Percentiles rank a stretch among this genome's conserved stretches.
Conservation (phyloP, 2,888 invertebrate genomes). For the Agrochola litura region DNA sequence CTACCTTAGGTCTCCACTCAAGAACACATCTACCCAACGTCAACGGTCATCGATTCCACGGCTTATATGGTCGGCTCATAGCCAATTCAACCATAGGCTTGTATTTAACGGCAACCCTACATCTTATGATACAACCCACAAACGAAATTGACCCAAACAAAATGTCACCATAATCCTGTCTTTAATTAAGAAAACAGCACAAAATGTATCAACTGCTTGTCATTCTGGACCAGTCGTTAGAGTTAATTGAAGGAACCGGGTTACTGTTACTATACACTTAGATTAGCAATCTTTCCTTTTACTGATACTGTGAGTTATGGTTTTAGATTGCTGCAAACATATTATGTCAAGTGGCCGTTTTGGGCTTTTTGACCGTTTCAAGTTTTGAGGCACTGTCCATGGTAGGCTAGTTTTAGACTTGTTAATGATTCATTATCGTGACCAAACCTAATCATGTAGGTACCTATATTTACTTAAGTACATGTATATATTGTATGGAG, state of each 20-base stretch:
- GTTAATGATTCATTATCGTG: neutral
- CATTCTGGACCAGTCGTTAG: slow-evolving; percentile 42
- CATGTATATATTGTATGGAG: no score
- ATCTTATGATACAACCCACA: neutral
- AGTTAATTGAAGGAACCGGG: slow-evolving; percentile 50
- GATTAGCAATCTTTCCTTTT: slow-evolving; percentile 38
- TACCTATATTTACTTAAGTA: no score
- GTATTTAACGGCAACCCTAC: neutral
- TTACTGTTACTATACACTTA: slow-evolving; percentile 9
- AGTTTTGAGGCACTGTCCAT: no score
- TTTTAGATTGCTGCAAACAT: neutral
- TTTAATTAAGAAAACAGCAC: slow-evolving; percentile 33
- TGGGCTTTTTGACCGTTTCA: neutral
- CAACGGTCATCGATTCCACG: neutral
- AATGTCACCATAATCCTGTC: neutral
- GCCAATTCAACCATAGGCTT: neutral
- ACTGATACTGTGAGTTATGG: neutral
- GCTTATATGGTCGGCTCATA: neutral
- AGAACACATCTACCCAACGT: no score
- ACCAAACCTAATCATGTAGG: no score
- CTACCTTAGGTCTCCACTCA: no score
- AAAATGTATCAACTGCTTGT: slow-evolving; percentile 31
- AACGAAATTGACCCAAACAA: slow-evolving; percentile 2
- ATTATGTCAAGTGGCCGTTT: neutral
- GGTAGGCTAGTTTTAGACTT: neutral